Base-by-base conservation (phyloP, 2,888 invertebrate genomes). In the Panopea generosa region DNA sequence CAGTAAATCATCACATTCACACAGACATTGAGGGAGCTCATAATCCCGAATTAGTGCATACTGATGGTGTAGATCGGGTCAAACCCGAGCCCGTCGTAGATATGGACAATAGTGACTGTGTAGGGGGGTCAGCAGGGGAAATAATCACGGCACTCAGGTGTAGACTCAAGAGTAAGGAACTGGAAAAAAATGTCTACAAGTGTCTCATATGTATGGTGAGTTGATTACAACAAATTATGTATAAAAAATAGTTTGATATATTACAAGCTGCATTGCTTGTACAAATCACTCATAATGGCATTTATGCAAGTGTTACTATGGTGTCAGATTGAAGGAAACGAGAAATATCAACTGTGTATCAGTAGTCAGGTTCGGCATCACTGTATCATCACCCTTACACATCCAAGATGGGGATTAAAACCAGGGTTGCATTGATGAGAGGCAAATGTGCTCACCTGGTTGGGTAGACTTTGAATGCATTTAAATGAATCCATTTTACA, bases 121-220 rank as follows among this genome's bases (percentile, higher is more conserved):
- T 81, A 4, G 77, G 81, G 1, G 78, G 80, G n/a, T 82, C 85
- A 38, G 78, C 85, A 24, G 69, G 72, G 38, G 84, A 87, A 62
- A 82, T 88, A 26, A 86, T 89, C 20, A 73, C 81, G 33, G 87
- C 89, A n/a, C 67, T 90, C 22, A 82, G 85, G 60, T 68, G 75
- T 24, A 84, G 86, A 70, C 77, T 89, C 50, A 87, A 86, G 56
- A 86, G 88, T 18, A 81, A 84, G 52, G 86, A 88, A 18, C 38
- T 16, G 38, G 77, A 79, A 7, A 67, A 66, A 49, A 82, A 73
- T 69, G 95, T 96, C 92, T 95, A 95, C 79, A 97, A 97, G 92
- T 98, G 98, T 93, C 94, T 97, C 61, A 98, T 98, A 83, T 98
- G 98, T 90, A 95, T 97, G 94, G 95, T 95, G 93, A 82, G 88